Conservation (phyloP, 2,888 invertebrate genomes). For the Tenodera sinensis region DNA sequence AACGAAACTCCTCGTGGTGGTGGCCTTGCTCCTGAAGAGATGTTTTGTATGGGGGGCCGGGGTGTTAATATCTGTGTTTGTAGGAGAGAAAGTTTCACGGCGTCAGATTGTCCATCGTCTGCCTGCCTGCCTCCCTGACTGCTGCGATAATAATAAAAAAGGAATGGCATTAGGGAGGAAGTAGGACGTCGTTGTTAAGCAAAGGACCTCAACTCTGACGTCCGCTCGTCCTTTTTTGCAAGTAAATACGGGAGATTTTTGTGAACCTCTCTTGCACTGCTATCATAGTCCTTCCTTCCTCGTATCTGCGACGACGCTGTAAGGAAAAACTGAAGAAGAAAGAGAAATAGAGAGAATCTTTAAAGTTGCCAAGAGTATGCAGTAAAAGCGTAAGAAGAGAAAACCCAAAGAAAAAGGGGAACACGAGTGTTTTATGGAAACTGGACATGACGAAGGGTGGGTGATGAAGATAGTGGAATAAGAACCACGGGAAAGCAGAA, state of each 20-base stretch:
- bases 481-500: too few species aligned
- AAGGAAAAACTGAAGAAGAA: background rate
- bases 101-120: conserved; percentile 28
- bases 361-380: background rate
- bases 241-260: background rate
- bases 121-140: background rate
- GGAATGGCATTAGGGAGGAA: background rate
- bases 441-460: background rate
- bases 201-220: background rate
- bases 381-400: background rate
- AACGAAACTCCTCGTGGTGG: conserved; percentile 4
- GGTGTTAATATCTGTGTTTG: conserved; percentile 29
- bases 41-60: conserved; percentile 12
- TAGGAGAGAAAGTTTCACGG: conserved; percentile 15
- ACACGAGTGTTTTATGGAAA: background rate
- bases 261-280: background rate
- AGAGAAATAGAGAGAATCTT: background rate
- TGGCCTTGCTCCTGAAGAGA: conserved; percentile 4
- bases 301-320: background rate
- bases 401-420: background rate
- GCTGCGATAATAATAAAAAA: background rate
- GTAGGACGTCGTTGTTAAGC: background rate
- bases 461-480: too few species aligned
- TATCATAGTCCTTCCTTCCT: background rate
- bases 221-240: background rate